Evolutionary conservation across 2,113 vertebrate species (phyloP), one percentile per base, ranked within the genome.

Genomic region (Paedocypris sp.): DNA sequence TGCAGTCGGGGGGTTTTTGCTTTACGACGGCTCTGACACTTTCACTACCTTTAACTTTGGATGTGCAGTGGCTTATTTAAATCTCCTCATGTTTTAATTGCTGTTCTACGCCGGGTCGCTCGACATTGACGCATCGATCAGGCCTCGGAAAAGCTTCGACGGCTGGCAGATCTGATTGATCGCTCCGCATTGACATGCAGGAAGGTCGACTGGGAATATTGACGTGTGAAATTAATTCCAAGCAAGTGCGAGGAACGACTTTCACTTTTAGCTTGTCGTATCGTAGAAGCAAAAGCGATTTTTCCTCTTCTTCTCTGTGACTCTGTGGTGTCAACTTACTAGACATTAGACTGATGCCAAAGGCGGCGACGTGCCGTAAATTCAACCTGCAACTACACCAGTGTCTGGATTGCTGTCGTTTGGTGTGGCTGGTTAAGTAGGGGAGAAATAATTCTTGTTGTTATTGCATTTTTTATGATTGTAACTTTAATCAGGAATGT

Each of bases 161-260:
- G 65, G 66, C 62, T 64, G 56, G 64, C 65, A 60, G 53, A 23
- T 50, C 20, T 47, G 20, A 70, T 70, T 56, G 67, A 68, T 72
- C 60, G n/a, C 29, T 19, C 58, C 29, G 47, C 50, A 51, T 65
- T 53, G 61, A 74, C 60, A 58, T 59, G 47, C 54, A 35, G 38
- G 47, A 60, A 51, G n/a, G 5, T 16, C 36, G 22, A 43, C 51
- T 60, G 48, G 43, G 42, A 68, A 62, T 66, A 57, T 61, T 23
- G 66, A 68, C 18, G 18, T 49, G 43, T 63, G 48, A 66, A 62
- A 66, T 66, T 45, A 53, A 66, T 56, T 69, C 59, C 52, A 60
- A 49, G 36, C 32, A 43, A 45, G 35, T 59, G 60, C 49, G 19
- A 53, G 36, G 51, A 67, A 67, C 16, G 39, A 38, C 54, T 67